Evolutionary conservation across 2,888 invertebrate species (phyloP).

Genomic region (Amiota communis): DNA sequence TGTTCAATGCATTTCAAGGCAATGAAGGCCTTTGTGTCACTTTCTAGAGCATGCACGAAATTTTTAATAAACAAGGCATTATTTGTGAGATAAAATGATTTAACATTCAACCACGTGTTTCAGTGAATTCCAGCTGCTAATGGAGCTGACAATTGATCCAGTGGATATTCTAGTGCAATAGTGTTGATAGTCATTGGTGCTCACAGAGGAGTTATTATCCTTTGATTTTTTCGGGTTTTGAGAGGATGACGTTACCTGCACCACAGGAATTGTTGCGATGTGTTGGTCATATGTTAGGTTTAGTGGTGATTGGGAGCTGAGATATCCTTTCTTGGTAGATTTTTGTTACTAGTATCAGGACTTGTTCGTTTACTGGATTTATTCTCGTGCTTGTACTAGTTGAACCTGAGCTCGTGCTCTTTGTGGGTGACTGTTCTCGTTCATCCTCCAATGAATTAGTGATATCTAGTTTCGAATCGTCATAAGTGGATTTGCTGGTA

Average conservation of each 20-base stretch:
- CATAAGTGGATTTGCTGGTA: slow-evolving; percentile 25
- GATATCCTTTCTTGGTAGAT: slow-evolving; percentile 54
- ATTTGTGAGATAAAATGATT: no score
- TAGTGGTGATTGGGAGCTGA: slow-evolving; percentile 53
- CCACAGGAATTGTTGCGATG: not conserved
- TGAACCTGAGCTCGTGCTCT: slow-evolving; percentile 23
- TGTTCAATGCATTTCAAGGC: no score
- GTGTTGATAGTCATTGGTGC: slow-evolving; percentile 28
- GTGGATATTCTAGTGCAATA: slow-evolving; percentile 35
- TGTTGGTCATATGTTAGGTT: not conserved
- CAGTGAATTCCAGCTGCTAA: no score
- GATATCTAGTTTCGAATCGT: slow-evolving; percentile 4
- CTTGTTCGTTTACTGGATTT: not conserved
- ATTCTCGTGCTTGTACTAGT: not conserved
- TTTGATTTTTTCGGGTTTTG: not conserved
- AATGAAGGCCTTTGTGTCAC: no score
- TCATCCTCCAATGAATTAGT: not conserved
- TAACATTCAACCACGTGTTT: no score
- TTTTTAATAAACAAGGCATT: no score
- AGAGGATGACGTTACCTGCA: not conserved
- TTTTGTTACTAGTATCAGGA: slow-evolving; percentile 42
- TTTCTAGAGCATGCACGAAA: no score
- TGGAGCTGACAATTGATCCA: slow-evolving; percentile 27
- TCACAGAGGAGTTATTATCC: not conserved
- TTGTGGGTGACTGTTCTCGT: slow-evolving; percentile 39